Evolutionary conservation across 1,140 invertebrate genomes (phyloP).

Genomic region (Lepidurus packardi): DNA sequence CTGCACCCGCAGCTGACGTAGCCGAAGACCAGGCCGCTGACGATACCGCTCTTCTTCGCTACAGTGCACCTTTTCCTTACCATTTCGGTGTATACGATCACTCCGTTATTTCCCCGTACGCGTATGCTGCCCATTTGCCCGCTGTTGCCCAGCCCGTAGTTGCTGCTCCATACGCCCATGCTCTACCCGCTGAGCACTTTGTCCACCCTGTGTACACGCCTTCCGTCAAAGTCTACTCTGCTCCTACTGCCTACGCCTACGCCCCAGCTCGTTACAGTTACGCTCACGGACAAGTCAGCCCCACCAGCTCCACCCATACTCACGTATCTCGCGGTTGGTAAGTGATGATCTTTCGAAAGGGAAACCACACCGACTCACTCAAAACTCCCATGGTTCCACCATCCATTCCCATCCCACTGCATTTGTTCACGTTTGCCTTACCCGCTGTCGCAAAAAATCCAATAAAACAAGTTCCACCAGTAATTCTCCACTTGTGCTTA

Average conservation of each 20-base stretch:
- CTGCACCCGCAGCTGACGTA: background rate
- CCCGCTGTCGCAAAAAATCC: background rate
- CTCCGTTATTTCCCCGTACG: background rate
- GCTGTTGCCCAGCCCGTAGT: background rate
- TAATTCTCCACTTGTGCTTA: background rate
- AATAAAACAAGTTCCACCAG: background rate
- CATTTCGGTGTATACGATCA: background rate
- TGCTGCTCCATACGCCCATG: background rate
- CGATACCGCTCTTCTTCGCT: background rate
- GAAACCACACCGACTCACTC: background rate
- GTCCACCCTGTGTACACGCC: background rate
- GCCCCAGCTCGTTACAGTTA: background rate
- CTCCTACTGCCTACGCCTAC: constrained; percentile 4
- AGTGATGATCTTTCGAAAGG: background rate
- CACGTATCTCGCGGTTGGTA: constrained; percentile 5
- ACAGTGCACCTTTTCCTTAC: background rate
- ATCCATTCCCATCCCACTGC: background rate
- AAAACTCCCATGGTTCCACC: no score
- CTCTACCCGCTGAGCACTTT: background rate
- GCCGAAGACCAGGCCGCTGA: background rate
- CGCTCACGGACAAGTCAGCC: background rate
- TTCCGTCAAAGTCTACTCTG: background rate
- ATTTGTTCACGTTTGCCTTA: background rate
- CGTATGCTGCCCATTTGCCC: background rate
- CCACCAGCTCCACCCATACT: background rate